These are phyloP conservation scores for Lethenteron reissneri DNA, from an alignment of 2,113 vertebrate species.

Conservation along the genomic window DNA sequence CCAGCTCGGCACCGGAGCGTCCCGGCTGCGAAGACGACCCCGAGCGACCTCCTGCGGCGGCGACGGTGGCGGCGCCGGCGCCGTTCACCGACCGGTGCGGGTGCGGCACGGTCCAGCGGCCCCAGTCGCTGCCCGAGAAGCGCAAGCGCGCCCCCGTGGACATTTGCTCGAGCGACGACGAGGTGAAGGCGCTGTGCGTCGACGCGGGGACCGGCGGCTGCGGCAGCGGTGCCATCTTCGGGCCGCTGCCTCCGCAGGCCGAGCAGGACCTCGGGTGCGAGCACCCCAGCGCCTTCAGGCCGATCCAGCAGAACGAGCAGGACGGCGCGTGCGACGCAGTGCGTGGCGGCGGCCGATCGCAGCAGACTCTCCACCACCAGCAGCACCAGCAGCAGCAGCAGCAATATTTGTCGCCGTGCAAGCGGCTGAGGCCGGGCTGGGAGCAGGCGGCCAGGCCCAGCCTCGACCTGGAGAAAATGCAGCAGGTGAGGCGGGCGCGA, in stretches of 20 bases:
- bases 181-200: constrained; percentile 48
- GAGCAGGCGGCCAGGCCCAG: constrained; percentile 47
- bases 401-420: constrained; percentile 27
- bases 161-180: constrained; percentile 57
- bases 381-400: no score
- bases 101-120: no score
- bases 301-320: no score
- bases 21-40: constrained; percentile 66
- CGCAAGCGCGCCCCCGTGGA: constrained; percentile 37
- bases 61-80: constrained; percentile 8
- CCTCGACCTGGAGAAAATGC: constrained; percentile 74
- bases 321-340: no score
- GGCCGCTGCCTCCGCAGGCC: no score
- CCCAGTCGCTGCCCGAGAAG: constrained; percentile 19
- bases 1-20: constrained; percentile 40
- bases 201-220: no score
- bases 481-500: constrained; percentile 35
- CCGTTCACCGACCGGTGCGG: no score
- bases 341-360: no score
- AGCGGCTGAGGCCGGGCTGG: constrained; percentile 39
- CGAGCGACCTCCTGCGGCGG: constrained; percentile 42
- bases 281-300: no score
- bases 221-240: no score
- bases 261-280: no score
- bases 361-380: no score